A percentile compares a stretch with the other conserved stretches of the same genome.
Evolutionary conservation across 2,888 invertebrate genomes (phyloP).

Genomic region (Dasypogon diadema): DNA sequence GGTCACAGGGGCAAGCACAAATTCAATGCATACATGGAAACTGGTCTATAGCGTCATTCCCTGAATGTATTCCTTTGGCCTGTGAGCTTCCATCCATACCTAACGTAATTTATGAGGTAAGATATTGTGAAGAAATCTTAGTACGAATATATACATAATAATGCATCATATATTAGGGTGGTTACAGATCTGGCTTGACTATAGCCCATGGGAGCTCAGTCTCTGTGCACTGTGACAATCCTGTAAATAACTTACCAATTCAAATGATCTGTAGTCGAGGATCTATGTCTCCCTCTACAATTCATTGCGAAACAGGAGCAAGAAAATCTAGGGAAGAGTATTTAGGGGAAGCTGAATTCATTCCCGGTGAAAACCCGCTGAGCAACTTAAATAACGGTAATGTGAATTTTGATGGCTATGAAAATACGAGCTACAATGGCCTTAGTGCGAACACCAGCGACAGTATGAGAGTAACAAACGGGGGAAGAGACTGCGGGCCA

Average conservation of each 20-base stretch:
- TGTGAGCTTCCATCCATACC: constrained; percentile 66
- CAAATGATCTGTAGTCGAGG: constrained; percentile 67
- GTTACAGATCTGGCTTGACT: constrained; percentile 82
- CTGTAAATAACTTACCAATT: constrained; percentile 69
- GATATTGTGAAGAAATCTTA: background rate
- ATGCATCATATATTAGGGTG: constrained; percentile 70
- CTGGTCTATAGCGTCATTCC: constrained; percentile 82
- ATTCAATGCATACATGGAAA: constrained; percentile 84
- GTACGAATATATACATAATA: background rate
- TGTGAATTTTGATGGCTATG: constrained; percentile 28
- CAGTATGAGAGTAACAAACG: constrained; percentile 57
- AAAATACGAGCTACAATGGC: constrained; percentile 33
- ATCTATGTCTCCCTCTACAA: constrained; percentile 62
- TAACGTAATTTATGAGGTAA: constrained; percentile 65
- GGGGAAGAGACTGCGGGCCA: constrained; percentile 63
- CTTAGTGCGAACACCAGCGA: constrained; percentile 57
- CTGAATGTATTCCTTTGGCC: constrained; percentile 79
- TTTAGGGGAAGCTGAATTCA: constrained; percentile 58
- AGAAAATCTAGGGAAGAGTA: constrained; percentile 65
- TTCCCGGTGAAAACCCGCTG: constrained; percentile 57
- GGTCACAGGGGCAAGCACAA: constrained; percentile 77
- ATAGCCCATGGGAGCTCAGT: constrained; percentile 86
- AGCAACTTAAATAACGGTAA: constrained; percentile 54
- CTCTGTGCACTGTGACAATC: constrained; percentile 76
- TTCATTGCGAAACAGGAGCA: constrained; percentile 65